Evolutionary conservation across 2,888 invertebrate genomes (phyloP).

Genomic region (Mesorhabditis spiculigera): DNA sequence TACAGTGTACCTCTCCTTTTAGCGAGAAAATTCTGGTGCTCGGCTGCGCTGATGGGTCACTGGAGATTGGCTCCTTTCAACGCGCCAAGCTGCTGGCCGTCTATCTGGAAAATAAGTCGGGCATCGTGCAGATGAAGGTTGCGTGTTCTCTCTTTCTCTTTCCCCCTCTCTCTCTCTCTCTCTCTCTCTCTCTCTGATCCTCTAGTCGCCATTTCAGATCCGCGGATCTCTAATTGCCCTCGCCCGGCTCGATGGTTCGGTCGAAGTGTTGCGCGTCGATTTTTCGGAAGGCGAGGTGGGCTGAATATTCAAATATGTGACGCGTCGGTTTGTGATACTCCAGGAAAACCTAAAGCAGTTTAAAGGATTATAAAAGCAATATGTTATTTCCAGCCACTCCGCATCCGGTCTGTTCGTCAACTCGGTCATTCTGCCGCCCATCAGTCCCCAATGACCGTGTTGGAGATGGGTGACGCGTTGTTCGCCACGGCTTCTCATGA

Average conservation of each 20-base stretch:
- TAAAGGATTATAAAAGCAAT: neutral
- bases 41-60: constrained; percentile 47
- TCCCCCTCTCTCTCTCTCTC: too few species aligned
- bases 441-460: neutral
- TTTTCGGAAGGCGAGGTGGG: neutral
- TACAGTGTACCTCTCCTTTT: neutral
- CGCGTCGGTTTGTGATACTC: too few species aligned
- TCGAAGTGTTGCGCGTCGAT: neutral
- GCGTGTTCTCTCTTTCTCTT: too few species aligned
- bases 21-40: constrained; percentile 29
- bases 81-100: constrained; percentile 34
- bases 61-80: constrained; percentile 36
- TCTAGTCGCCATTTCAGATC: neutral
- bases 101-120: constrained; percentile 19
- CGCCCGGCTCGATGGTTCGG: neutral
- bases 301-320: neutral
- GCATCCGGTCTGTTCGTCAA: neutral
- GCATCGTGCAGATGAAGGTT: constrained; percentile 26
- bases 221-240: neutral
- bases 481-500: constrained; percentile 4
- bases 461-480: neutral
- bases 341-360: too few species aligned
- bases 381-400: neutral
- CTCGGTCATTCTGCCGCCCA: neutral
- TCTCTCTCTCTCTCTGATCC: too few species aligned